Evolutionary conservation across 2,113 vertebrate species (phyloP).

Genomic region (Chelonoidis abingdonii): DNA sequence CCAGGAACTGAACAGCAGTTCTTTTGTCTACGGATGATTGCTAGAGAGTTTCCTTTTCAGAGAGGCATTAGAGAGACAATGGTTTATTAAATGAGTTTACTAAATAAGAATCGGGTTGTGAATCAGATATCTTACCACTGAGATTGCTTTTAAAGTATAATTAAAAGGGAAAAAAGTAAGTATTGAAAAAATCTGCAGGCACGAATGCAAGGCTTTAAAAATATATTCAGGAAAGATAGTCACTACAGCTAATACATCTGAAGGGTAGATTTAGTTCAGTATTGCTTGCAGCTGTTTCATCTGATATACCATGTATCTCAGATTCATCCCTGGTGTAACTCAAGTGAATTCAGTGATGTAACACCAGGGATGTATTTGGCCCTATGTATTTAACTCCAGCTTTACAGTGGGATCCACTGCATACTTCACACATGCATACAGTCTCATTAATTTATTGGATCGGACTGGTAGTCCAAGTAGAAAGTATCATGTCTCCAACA

Average conservation of each 20-base stretch:
- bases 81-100: neutral
- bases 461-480: neutral
- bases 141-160: neutral
- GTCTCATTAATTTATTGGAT: neutral
- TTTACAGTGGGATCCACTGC: neutral
- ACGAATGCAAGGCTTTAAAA: neutral
- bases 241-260: neutral
- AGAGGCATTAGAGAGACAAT: constrained; percentile 18
- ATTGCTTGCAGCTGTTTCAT: neutral
- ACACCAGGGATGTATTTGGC: neutral
- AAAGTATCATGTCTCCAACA: neutral
- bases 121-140: constrained; percentile 15
- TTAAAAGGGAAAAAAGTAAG: neutral
- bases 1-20: constrained; percentile 26
- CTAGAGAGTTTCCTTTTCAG: constrained; percentile 20
- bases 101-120: constrained; percentile 14
- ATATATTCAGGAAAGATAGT: neutral
- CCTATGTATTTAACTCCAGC: neutral
- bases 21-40: constrained; percentile 13
- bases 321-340: neutral
- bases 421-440: neutral
- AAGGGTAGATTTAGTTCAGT: neutral
- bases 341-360: neutral
- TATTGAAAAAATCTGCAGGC: neutral
- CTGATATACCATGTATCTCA: neutral